These are phyloP conservation scores for Hipposideros larvatus DNA, from an alignment of 2,797 vertebrate species.

Conservation along the genomic window DNA sequence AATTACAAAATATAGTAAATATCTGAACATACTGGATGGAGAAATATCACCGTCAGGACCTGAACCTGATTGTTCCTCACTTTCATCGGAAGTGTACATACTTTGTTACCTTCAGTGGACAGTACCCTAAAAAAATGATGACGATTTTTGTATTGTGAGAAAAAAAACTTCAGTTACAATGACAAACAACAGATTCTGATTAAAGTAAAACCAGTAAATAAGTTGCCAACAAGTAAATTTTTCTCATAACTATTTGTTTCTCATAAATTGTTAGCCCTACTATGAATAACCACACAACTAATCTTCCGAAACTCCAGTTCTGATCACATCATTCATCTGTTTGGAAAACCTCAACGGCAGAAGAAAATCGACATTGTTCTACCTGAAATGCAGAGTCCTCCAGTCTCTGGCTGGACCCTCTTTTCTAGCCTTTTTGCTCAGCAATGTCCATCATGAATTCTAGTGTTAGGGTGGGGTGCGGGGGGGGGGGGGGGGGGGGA, in stretches of 20 bases:
- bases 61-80: neutral
- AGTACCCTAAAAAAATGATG: neutral
- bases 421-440: neutral
- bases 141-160: neutral
- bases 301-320: neutral
- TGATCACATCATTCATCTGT: neutral
- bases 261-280: constrained; percentile 2
- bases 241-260: neutral
- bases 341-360: neutral
- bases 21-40: neutral
- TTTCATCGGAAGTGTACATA: neutral
- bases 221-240: neutral
- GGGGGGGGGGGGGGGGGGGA: neutral
- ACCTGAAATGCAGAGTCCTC: neutral
- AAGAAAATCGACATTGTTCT: neutral
- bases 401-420: neutral
- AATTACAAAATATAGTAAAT: constrained; percentile 23
- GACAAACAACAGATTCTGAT: neutral
- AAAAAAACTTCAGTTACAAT: neutral
- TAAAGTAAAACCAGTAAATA: constrained; percentile 9
- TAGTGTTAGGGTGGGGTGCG: rapidly evolving
- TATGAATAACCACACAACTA: neutral
- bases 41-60: neutral
- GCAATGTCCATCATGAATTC: neutral
- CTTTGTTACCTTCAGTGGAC: neutral